These are phyloP conservation scores for Amblyraja radiata DNA, from an alignment of 2,797 vertebrate species.

Conservation along the genomic window DNA sequence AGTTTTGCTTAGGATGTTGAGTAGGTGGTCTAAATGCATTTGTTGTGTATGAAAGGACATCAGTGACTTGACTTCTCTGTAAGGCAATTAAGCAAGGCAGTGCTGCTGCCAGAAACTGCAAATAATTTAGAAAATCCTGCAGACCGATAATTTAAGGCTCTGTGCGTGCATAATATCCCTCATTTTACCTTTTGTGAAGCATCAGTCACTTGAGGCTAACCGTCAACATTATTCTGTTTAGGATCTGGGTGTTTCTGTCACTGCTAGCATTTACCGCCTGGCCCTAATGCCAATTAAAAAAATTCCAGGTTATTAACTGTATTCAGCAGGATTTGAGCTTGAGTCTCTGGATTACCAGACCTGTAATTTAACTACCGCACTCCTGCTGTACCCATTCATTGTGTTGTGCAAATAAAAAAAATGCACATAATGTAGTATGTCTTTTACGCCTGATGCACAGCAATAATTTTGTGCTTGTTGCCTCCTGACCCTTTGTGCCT, in stretches of 20 bases:
- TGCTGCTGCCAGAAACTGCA: neutral
- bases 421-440: neutral
- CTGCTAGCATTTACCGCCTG: no score
- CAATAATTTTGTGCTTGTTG: neutral
- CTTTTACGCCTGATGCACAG: neutral
- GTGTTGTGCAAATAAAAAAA: neutral
- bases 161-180: neutral
- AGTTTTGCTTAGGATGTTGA: constrained; percentile 2
- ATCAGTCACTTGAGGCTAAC: neutral
- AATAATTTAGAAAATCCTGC: constrained; percentile 20
- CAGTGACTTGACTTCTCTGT: neutral
- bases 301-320: no score
- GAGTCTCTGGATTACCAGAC: no score
- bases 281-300: no score
- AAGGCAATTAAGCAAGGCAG: neutral
- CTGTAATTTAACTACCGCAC: neutral
- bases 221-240: no score
- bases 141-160: neutral
- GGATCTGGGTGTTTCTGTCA: no score
- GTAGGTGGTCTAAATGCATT: constrained; percentile 6
- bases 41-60: neutral
- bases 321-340: no score
- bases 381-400: no score
- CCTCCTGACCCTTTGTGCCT: neutral
- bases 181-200: neutral